Percentiles rank a stretch among this genome's conserved stretches.
Conservation (phyloP, 1,140 invertebrate genomes). For the Cydia amplana region DNA sequence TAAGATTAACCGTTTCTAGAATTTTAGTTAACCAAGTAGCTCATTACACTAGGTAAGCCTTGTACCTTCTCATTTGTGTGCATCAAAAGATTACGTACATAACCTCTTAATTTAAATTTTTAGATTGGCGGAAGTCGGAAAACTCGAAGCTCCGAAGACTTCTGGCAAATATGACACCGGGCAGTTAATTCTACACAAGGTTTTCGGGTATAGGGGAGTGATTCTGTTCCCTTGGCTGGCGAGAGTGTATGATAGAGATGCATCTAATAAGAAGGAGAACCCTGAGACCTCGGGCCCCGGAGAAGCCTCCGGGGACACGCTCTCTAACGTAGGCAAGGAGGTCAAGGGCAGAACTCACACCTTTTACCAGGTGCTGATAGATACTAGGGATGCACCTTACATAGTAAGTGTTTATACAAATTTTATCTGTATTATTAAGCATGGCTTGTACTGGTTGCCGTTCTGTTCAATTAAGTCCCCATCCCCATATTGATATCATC, state of each 20-base stretch:
- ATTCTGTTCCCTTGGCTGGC: conserved; percentile 97
- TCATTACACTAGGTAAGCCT: conserved; percentile 66
- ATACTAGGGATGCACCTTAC: conserved; percentile 96
- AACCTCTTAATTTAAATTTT: conserved; percentile 57
- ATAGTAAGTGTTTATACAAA: conserved; percentile 87
- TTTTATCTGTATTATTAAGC: neutral
- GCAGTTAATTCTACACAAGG: conserved; percentile 95
- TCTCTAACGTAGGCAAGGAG: conserved; percentile 87
- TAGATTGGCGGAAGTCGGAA: conserved; percentile 82
- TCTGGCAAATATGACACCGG: conserved; percentile 96
- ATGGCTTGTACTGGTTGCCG: conserved; percentile 23
- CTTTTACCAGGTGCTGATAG: conserved; percentile 98
- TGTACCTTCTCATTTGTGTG: conserved; percentile 33
- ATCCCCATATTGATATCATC: neutral
- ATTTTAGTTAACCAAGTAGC: conserved; percentile 69
- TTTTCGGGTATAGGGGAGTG: conserved; percentile 97
- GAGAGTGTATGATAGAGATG: conserved; percentile 95
- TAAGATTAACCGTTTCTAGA: conserved; percentile 66
- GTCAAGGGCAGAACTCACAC: conserved; percentile 94
- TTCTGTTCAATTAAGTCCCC: neutral
- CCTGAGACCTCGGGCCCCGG: conserved; percentile 51
- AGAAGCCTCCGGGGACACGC: conserved; percentile 63
- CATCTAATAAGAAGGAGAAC: conserved; percentile 79
- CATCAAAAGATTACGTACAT: conserved; percentile 53
- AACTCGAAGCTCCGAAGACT: conserved; percentile 88